These are phyloP conservation scores for Sphaerodactylus townsendi DNA, from an alignment of 2,113 vertebrate genomes.

Conservation along the genomic window DNA sequence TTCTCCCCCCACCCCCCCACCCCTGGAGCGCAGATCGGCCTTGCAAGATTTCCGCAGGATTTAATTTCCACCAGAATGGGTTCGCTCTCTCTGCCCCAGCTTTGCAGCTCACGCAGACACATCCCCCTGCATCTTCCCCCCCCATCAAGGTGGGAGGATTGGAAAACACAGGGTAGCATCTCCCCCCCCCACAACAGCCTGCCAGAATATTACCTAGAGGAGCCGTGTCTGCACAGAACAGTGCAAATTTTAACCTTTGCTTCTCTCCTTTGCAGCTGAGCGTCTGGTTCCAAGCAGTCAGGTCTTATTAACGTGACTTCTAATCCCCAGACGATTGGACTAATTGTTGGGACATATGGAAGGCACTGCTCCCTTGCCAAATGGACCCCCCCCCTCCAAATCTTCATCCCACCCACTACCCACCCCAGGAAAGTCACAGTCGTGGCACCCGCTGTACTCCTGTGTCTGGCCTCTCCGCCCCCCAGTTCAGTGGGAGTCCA, in stretches of 20 bases:
- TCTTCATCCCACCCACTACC: not conserved
- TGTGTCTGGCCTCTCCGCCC: not conserved
- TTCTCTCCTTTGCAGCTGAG: not conserved
- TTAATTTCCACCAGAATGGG: not conserved
- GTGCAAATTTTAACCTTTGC: constrained; percentile 2
- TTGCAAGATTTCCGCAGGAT: not conserved
- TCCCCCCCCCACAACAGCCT: not conserved
- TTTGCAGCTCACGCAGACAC: no score
- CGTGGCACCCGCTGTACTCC: not conserved
- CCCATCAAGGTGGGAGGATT: not conserved
- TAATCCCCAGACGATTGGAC: constrained; percentile 10
- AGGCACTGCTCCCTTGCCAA: not conserved
- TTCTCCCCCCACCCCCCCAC: no score
- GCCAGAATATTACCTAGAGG: not conserved
- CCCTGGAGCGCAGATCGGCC: not conserved
- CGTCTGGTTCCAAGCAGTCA: not conserved
- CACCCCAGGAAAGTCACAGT: not conserved
- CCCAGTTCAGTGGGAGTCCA: not conserved
- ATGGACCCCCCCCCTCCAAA: not conserved
- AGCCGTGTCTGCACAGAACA: not conserved
- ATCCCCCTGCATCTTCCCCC: not conserved
- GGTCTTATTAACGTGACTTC: constrained; percentile 5
- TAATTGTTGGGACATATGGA: constrained; percentile 14
- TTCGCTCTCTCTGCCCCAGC: not conserved
- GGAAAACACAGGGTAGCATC: not conserved